Conservation (phyloP, 2,888 invertebrate species). For the Creontiades dilutus region DNA sequence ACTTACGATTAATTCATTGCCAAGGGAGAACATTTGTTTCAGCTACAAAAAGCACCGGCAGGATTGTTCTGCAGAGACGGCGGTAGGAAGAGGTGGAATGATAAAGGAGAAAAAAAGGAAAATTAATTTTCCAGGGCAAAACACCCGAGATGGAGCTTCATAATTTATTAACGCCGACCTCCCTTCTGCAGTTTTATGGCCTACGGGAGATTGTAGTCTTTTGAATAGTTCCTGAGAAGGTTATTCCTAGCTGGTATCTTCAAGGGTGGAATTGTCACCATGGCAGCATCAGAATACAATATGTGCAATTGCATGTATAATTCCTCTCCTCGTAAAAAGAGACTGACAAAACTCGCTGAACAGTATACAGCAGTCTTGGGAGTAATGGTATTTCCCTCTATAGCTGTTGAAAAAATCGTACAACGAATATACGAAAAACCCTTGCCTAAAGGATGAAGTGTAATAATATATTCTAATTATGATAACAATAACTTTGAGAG, state of each 20-base stretch:
- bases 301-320: too few relatives aligned
- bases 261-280: background rate
- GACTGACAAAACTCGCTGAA: too few relatives aligned
- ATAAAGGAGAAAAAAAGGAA: background rate
- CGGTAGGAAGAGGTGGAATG: background rate
- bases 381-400: too few relatives aligned
- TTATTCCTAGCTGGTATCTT: constrained; percentile 47
- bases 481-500: too few relatives aligned
- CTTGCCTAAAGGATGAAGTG: too few relatives aligned
- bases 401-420: too few relatives aligned
- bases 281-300: too few relatives aligned
- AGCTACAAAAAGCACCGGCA: constrained; percentile 46
- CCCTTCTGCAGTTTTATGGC: constrained; percentile 48
- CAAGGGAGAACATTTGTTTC: constrained; percentile 19
- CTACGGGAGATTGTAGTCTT: constrained; percentile 40
- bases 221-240: constrained; percentile 50
- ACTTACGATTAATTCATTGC: constrained; percentile 34
- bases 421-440: too few relatives aligned
- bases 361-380: too few relatives aligned
- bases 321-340: too few relatives aligned
- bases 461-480: too few relatives aligned
- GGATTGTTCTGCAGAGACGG: constrained; percentile 13
- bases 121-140: constrained; percentile 64
- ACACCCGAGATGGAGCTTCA: constrained; percentile 64
- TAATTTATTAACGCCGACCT: constrained; percentile 63